phyloP scores from a whole-genome alignment of 92 coral and sea anemone genomes.

The Phenganax stokvisi region DNA sequence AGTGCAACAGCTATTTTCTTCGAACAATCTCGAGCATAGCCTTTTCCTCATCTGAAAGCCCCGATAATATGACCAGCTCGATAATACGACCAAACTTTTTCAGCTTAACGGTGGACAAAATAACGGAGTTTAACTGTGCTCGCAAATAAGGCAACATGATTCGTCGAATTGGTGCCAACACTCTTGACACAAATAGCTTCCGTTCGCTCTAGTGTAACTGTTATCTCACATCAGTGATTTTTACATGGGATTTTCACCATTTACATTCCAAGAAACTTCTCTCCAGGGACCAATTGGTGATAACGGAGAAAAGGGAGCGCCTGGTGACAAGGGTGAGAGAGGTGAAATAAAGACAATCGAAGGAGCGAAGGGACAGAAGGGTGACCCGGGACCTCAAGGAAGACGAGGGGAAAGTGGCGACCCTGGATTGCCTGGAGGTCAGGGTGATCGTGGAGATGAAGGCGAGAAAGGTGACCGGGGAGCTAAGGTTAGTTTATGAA shows the following conservation, averaged over 20 bases:
- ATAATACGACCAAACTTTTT: too few species aligned
- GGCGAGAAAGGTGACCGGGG: slow-evolving; percentile 41
- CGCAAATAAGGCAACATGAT: neutral
- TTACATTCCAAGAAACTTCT: neutral
- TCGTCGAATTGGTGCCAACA: too few species aligned
- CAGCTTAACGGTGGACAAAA: too few species aligned
- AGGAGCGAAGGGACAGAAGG: slow-evolving; percentile 44
- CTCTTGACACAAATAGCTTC: too few species aligned
- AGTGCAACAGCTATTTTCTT: too few species aligned
- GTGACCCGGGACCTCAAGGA: slow-evolving; percentile 41
- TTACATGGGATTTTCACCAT: too few species aligned
- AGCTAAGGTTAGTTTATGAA: neutral
- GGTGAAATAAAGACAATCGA: slow-evolving; percentile 17
- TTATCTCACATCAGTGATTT: too few species aligned
- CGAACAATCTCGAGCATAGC: too few species aligned
- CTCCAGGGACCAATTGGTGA: slow-evolving; percentile 48
- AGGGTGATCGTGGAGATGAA: slow-evolving; percentile 28
- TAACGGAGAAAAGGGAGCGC: slow-evolving; percentile 44
- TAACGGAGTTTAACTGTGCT: too few species aligned
- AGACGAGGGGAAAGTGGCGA: slow-evolving; percentile 19
- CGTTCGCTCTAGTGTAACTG: too few species aligned
- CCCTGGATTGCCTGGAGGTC: slow-evolving; percentile 27
- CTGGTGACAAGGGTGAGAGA: slow-evolving; percentile 47
- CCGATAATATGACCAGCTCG: too few species aligned
- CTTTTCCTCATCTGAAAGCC: too few species aligned